These are phyloP conservation scores for Enoplosus armatus DNA, from an alignment of 2,797 vertebrate species.

Conservation along the genomic window DNA sequence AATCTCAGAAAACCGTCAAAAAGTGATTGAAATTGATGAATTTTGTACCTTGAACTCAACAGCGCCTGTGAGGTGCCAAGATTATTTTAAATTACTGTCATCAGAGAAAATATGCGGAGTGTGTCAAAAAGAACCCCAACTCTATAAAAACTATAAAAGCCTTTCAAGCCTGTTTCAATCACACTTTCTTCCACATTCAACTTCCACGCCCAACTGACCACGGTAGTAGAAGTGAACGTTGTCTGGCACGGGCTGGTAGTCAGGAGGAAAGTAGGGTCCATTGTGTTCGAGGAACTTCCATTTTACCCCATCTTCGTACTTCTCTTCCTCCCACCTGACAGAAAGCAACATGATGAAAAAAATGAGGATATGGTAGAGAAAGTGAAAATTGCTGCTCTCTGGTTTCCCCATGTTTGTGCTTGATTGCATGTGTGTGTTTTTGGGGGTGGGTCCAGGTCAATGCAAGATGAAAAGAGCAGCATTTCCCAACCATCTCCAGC, in stretches of 20 bases:
- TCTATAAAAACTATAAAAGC: neutral
- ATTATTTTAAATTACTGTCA: neutral
- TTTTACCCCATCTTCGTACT: conserved; percentile 84
- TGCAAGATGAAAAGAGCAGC: conserved; percentile 19
- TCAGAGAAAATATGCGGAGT: neutral
- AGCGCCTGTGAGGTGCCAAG: neutral
- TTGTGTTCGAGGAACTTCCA: conserved; percentile 86
- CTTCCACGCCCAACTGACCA: conserved; percentile 62
- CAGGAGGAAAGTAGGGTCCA: conserved; percentile 82
- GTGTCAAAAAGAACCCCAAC: neutral
- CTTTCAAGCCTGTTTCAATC: neutral
- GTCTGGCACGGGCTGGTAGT: conserved; percentile 79
- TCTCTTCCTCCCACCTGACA: conserved; percentile 86
- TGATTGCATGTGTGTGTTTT: neutral
- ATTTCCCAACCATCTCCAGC: conserved; percentile 86
- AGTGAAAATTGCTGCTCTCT: conserved; percentile 21
- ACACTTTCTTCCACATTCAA: neutral
- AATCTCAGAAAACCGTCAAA: neutral
- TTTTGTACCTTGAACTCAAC: neutral
- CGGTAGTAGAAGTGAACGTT: conserved; percentile 81
- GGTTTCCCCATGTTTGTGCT: neutral
- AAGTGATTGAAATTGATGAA: neutral
- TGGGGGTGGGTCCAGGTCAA: neutral
- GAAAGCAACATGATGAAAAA: conserved; percentile 23
- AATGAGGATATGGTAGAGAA: conserved; percentile 1